Evolutionary conservation across 2,888 invertebrate genomes (phyloP).

Genomic region (Sesamia inferens): DNA sequence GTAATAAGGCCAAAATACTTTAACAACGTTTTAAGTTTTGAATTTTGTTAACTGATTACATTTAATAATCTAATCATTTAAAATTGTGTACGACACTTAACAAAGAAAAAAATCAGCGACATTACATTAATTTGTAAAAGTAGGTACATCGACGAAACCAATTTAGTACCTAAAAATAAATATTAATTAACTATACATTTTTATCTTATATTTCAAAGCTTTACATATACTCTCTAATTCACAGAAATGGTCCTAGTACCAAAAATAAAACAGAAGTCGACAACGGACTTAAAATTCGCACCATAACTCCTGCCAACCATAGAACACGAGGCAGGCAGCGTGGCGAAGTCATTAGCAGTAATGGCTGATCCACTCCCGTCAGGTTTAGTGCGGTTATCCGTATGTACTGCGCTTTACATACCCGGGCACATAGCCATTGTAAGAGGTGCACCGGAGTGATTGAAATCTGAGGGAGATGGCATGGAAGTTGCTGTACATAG

Average conservation of each 20-base stretch:
- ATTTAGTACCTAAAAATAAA: neutral
- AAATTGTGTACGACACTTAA: neutral
- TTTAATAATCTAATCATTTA: neutral
- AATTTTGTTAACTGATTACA: neutral
- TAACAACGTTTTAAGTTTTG: neutral
- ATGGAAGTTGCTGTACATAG: neutral
- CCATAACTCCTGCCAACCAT: slow-evolving; percentile 73
- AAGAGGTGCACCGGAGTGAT: slow-evolving; percentile 42
- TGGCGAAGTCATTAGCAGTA: slow-evolving; percentile 90
- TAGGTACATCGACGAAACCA: too few relatives aligned
- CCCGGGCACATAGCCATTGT: slow-evolving; percentile 45
- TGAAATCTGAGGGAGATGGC: slow-evolving; percentile 9
- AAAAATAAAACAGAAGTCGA: neutral
- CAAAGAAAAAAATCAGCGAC: too few relatives aligned
- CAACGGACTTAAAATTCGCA: neutral
- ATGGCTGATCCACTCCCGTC: slow-evolving; percentile 87
- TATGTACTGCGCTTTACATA: slow-evolving; percentile 68
- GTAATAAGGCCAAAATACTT: neutral
- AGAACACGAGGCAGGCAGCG: slow-evolving; percentile 78
- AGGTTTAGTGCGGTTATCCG: slow-evolving; percentile 82
- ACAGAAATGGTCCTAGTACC: neutral
- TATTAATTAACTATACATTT: too few relatives aligned
- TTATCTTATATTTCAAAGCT: neutral
- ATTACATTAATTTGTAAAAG: too few relatives aligned
- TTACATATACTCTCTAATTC: neutral